Percentiles rank a stretch among this genome's conserved stretches.
phyloP scores from a whole-genome alignment of 2,797 vertebrate genomes.

The Gambelia wislizenii region DNA sequence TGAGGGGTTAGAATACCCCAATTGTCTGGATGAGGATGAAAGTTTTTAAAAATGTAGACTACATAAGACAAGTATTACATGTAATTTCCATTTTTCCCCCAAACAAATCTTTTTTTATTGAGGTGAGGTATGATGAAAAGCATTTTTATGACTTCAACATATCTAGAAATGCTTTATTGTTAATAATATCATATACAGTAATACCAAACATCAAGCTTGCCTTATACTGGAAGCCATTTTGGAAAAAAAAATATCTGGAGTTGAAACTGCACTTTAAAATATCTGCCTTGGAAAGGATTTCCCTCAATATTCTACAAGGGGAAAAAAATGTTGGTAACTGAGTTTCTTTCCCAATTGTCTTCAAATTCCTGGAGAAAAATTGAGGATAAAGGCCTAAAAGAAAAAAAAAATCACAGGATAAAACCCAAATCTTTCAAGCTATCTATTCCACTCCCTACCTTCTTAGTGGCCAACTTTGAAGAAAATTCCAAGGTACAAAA shows the following conservation, averaged over 20 bases:
- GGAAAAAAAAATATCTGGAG: neutral
- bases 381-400: neutral
- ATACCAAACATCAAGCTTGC: neutral
- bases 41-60: neutral
- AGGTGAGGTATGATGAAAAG: neutral
- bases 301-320: neutral
- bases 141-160: neutral
- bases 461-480: too few relatives aligned
- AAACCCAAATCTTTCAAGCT: neutral
- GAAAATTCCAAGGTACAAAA: too few relatives aligned
- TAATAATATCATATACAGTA: neutral
- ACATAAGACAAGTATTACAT: neutral
- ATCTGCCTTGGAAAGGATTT: neutral
- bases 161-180: neutral
- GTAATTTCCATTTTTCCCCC: neutral
- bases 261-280: too few relatives aligned
- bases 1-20: too few relatives aligned
- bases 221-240: neutral
- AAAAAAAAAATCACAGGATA: neutral
- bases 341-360: too few relatives aligned
- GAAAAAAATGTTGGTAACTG: neutral
- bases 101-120: neutral
- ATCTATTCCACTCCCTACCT: too few relatives aligned
- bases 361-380: neutral
- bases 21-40: too few relatives aligned